A percentile compares a stretch with the other conserved stretches of the same genome.
Evolutionary conservation across 2,888 invertebrate species (phyloP).

Genomic region (Andrena chrysosceles): DNA sequence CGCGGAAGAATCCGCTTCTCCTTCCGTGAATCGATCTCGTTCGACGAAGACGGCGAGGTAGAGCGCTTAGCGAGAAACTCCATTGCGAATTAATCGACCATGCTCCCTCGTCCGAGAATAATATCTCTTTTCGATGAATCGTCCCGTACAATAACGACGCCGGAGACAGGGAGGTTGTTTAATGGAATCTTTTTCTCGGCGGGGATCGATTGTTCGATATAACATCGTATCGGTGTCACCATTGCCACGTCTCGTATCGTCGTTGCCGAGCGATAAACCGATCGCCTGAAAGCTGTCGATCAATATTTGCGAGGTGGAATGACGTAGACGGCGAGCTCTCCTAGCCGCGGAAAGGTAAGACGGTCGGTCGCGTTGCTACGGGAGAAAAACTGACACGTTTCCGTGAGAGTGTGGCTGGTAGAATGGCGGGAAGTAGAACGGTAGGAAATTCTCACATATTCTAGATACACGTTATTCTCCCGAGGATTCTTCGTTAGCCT

Average conservation of each 20-base stretch:
- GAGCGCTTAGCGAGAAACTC: slow-evolving; percentile 4
- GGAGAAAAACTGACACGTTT: slow-evolving; percentile 50
- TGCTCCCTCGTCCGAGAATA: slow-evolving; percentile 15
- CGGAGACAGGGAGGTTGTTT: background rate
- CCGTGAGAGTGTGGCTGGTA: slow-evolving; percentile 53
- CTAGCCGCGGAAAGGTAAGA: background rate
- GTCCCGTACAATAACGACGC: background rate
- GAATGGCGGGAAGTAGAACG: slow-evolving; percentile 72
- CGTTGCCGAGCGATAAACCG: slow-evolving; percentile 22
- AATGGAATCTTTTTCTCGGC: background rate
- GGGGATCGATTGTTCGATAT: background rate
- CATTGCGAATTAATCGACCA: slow-evolving; percentile 22
- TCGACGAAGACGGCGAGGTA: background rate
- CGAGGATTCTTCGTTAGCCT: slow-evolving; percentile 28
- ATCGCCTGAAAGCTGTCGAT: slow-evolving; percentile 30
- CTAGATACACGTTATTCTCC: slow-evolving; percentile 42
- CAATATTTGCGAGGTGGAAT: slow-evolving; percentile 24
- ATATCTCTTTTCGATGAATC: slow-evolving; percentile 42
- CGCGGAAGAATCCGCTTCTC: background rate
- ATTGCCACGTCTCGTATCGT: slow-evolving; percentile 13
- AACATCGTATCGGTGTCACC: slow-evolving; percentile 19
- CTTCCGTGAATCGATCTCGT: slow-evolving; percentile 28
- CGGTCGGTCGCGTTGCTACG: slow-evolving; percentile 22
- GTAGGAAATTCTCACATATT: slow-evolving; percentile 77
- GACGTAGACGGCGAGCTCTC: background rate